phyloP scores from a whole-genome alignment of 2,797 vertebrate species.

The Lacerta viridis region DNA sequence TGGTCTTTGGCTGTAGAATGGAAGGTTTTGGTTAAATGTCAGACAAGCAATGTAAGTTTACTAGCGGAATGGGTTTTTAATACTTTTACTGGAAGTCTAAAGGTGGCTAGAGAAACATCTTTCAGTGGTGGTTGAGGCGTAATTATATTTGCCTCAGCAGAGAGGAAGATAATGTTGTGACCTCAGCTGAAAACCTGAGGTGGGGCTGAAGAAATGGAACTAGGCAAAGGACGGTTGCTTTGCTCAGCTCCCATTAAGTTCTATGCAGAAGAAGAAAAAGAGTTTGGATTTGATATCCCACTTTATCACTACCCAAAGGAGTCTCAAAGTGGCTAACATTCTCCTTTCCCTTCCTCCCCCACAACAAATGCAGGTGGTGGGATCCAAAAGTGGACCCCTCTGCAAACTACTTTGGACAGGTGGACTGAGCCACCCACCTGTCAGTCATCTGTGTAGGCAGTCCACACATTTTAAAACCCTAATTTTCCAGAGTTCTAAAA shows the following conservation, averaged over 20 bases:
- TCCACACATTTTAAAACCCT: too few species aligned
- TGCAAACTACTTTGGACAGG: neutral
- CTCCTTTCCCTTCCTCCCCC: too few species aligned
- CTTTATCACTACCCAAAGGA: too few species aligned
- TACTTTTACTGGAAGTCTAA: conserved; percentile 30
- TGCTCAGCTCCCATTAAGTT: too few species aligned
- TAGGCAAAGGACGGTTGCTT: neutral
- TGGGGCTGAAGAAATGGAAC: neutral
- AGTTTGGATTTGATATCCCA: too few species aligned
- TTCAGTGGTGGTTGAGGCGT: neutral
- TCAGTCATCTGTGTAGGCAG: neutral
- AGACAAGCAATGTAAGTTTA: conserved; percentile 33
- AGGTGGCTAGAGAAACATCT: conserved; percentile 13
- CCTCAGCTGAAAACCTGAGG: neutral
- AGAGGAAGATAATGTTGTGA: neutral
- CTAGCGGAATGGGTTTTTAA: conserved; percentile 31
- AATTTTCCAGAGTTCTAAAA: too few species aligned
- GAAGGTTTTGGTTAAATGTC: conserved; percentile 41
- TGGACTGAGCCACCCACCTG: neutral
- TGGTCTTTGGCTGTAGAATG: conserved; percentile 39
- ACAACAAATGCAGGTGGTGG: too few species aligned
- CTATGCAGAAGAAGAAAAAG: too few species aligned
- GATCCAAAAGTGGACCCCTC: too few species aligned
- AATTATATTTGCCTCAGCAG: conserved; percentile 26
- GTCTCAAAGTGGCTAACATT: too few species aligned